These are phyloP conservation scores for Eudemis profundana DNA, from an alignment of 2,888 invertebrate genomes.

Conservation along the genomic window DNA sequence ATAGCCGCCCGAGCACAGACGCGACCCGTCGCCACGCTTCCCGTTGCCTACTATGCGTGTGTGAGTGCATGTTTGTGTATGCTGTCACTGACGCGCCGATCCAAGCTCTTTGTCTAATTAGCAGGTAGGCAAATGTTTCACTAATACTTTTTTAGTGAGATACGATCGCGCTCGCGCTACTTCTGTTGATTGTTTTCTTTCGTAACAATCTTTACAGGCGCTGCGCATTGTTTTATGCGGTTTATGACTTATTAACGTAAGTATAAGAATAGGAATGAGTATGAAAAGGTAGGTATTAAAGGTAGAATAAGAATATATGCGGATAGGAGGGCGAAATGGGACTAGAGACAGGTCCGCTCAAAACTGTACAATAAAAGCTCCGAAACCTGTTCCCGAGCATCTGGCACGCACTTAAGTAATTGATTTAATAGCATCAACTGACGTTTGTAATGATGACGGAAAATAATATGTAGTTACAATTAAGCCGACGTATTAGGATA, in stretches of 20 bases:
- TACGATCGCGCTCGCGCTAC: constrained; percentile 55
- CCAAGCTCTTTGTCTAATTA: constrained; percentile 81
- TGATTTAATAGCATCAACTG: constrained; percentile 73
- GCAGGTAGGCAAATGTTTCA: constrained; percentile 78
- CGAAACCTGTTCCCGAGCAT: constrained; percentile 80
- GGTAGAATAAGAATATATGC: neutral
- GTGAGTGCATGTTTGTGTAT: constrained; percentile 76
- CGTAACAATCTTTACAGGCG: constrained; percentile 60
- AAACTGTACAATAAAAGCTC: constrained; percentile 65
- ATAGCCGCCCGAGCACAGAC: constrained; percentile 72
- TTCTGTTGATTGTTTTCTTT: constrained; percentile 55
- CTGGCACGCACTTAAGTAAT: constrained; percentile 80
- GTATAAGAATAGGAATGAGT: constrained; percentile 47
- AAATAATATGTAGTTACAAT: constrained; percentile 45
- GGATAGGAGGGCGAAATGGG: constrained; percentile 32
- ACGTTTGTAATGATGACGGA: constrained; percentile 66
- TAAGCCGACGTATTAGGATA: neutral
- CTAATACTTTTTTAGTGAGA: constrained; percentile 57
- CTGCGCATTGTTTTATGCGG: constrained; percentile 35
- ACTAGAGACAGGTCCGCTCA: constrained; percentile 66
- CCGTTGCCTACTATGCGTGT: constrained; percentile 64
- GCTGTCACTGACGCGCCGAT: constrained; percentile 73
- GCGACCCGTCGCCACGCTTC: constrained; percentile 59
- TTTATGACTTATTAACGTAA: constrained; percentile 38
- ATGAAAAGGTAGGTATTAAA: constrained; percentile 44